Evolutionary conservation across 2,797 vertebrate species (phyloP).

Genomic region (Spinibarbus caldwelli): DNA sequence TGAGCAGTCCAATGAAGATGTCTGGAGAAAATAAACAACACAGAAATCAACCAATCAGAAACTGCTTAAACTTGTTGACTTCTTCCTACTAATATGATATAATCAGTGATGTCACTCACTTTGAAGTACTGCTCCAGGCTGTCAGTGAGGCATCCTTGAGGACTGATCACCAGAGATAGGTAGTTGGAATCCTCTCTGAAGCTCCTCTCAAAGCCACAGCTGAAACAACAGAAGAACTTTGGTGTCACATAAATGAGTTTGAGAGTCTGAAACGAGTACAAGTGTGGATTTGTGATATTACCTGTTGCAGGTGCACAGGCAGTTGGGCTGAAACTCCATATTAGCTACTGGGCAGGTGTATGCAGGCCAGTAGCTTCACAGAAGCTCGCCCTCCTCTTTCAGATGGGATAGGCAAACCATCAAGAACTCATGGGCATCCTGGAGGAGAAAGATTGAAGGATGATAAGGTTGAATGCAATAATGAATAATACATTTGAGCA

Average conservation of each 20-base stretch:
- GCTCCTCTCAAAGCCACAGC: not conserved
- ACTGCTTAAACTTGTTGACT: not conserved
- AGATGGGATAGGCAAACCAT: not conserved
- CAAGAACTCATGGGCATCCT: not conserved
- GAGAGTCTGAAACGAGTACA: not conserved
- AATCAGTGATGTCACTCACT: not conserved
- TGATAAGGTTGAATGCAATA: not conserved
- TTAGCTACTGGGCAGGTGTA: not conserved
- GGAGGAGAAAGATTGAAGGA: not conserved
- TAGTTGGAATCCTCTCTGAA: not conserved
- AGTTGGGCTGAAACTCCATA: not conserved
- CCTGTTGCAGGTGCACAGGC: not conserved
- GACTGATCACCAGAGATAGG: not conserved
- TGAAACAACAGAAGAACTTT: not conserved
- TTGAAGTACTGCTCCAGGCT: not conserved
- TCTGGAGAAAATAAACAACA: not conserved
- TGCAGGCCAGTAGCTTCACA: not conserved
- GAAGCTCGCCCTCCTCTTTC: not conserved
- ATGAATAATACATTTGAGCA: not conserved
- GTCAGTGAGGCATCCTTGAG: not conserved
- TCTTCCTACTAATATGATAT: not conserved
- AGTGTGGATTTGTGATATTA: not conserved
- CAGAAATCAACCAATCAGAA: not conserved
- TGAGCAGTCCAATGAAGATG: not conserved
- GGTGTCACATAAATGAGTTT: not conserved